Percentiles rank a stretch among this genome's conserved stretches.
These are phyloP conservation scores for Sus cebifrons DNA, from an alignment of 2,797 vertebrate species.

Conservation along the genomic window DNA sequence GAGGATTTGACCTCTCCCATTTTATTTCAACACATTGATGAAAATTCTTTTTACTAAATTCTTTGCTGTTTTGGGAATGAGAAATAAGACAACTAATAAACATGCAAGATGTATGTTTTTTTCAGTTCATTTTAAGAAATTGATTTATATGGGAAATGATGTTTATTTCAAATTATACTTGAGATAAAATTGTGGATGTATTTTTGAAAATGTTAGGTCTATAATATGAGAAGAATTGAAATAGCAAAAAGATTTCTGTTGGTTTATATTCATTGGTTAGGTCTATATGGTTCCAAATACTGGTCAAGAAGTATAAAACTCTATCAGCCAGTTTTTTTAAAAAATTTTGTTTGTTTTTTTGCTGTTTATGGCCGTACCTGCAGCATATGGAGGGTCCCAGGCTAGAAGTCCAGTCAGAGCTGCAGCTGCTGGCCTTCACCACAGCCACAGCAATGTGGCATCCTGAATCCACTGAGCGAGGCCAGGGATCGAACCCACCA, in stretches of 20 bases:
- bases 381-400: too few relatives aligned
- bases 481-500: too few relatives aligned
- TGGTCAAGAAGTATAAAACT: background rate
- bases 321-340: background rate
- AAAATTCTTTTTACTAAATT: background rate
- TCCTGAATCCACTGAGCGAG: too few relatives aligned
- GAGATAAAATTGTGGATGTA: constrained; percentile 17
- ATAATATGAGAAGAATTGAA: background rate
- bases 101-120: background rate
- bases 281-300: background rate
- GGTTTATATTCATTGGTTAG: constrained; percentile 4
- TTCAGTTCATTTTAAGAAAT: constrained; percentile 39
- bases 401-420: too few relatives aligned
- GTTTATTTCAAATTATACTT: constrained; percentile 38
- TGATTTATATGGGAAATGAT: constrained; percentile 9
- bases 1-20: background rate
- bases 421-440: too few relatives aligned
- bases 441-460: too few relatives aligned
- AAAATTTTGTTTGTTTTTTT: too few relatives aligned
- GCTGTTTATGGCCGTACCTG: too few relatives aligned
- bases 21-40: constrained; percentile 41
- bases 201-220: background rate
- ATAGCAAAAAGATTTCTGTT: background rate
- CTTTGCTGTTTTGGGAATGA: constrained; percentile 56
- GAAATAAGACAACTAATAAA: constrained; percentile 47